Percentiles rank a stretch among this genome's conserved stretches.
Evolutionary conservation across 64 coral and sea anemone genomes (phyloP).

Genomic region (Cladopsammia gracilis): DNA sequence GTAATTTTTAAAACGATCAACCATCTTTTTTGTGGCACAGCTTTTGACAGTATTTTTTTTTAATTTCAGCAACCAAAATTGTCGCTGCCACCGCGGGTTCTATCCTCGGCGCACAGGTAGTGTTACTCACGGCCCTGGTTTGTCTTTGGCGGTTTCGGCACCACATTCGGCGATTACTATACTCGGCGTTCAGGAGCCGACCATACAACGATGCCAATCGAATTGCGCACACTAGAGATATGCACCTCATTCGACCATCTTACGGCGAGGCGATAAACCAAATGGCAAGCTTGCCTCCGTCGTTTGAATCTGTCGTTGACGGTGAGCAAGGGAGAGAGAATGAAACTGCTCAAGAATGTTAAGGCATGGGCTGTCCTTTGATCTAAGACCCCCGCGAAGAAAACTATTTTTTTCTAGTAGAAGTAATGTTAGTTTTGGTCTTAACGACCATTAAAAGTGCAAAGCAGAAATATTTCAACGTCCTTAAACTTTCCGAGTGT

Average conservation of each 20-base stretch:
- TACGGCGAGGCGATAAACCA: constrained; percentile 91
- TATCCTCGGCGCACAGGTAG: constrained; percentile 78
- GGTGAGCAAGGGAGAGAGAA: neutral
- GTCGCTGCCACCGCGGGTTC: constrained; percentile 85
- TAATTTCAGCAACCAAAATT: constrained; percentile 21
- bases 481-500: no score
- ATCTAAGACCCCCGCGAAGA: no score
- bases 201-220: constrained; percentile 80
- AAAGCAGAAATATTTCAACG: no score
- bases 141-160: constrained; percentile 85
- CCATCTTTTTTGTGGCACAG: neutral
- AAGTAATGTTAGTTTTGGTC: no score
- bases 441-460: no score
- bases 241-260: constrained; percentile 84
- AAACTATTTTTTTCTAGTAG: no score
- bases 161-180: constrained; percentile 79
- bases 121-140: constrained; percentile 70
- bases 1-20: no score
- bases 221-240: constrained; percentile 72
- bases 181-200: constrained; percentile 71
- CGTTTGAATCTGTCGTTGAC: constrained; percentile 84
- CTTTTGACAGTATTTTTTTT: constrained; percentile 6
- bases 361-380: no score
- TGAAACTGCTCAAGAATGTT: no score
- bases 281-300: constrained; percentile 67